Conservation (phyloP, 2,113 vertebrate genomes). For the Ondatra zibethicus region DNA sequence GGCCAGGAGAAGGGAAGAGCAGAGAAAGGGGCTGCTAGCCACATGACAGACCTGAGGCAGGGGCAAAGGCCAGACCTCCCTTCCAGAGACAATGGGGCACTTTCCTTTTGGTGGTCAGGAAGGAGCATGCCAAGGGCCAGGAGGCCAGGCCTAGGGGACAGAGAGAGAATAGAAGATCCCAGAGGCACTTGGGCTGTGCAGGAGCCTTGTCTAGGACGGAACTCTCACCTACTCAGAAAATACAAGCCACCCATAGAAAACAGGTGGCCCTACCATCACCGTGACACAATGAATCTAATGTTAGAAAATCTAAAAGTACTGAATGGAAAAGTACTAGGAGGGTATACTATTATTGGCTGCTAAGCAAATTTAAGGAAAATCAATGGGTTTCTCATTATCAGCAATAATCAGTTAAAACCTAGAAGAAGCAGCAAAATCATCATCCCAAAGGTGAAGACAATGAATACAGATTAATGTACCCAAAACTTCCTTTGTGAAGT, state of each 20-base stretch:
- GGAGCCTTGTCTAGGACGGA: neutral
- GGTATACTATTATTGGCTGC: neutral
- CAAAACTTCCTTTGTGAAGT: neutral
- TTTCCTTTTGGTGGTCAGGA: conserved; percentile 65
- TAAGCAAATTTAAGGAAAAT: neutral
- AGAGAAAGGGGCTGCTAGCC: neutral
- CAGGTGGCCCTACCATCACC: neutral
- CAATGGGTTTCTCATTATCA: neutral
- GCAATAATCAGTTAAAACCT: neutral
- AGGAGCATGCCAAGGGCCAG: neutral
- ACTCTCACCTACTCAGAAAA: neutral
- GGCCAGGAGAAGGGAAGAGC: conserved; percentile 45
- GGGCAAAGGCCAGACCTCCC: conserved; percentile 35
- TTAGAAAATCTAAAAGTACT: neutral
- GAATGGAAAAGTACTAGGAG: neutral
- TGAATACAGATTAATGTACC: neutral
- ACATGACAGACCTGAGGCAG: conserved; percentile 13
- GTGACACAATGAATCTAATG: neutral
- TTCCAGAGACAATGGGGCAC: conserved; percentile 69
- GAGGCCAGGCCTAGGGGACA: neutral
- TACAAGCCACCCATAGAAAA: neutral
- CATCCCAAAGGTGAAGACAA: neutral
- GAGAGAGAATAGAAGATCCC: neutral
- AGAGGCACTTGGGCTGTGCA: neutral
- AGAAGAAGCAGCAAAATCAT: neutral